phyloP scores from a whole-genome alignment of 2,888 invertebrate genomes.

The Caprella mutica region DNA sequence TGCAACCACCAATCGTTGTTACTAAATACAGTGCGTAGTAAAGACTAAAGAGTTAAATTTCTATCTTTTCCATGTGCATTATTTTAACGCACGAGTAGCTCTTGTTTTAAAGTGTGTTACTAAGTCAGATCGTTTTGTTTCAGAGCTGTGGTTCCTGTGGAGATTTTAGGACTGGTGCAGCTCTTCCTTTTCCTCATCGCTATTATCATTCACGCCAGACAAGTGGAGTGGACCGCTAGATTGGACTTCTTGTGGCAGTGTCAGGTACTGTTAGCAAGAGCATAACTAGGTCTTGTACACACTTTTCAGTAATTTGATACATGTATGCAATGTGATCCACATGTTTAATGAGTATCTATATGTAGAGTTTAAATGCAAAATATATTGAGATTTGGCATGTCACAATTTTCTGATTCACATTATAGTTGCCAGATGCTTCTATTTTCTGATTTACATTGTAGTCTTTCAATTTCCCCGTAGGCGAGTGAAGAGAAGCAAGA shows the following conservation, averaged over 20 bases:
- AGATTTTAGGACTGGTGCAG: slow-evolving; percentile 56
- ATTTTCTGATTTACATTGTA: slow-evolving; percentile 58
- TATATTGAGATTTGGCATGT: too few relatives aligned
- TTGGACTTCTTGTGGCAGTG: slow-evolving; percentile 47
- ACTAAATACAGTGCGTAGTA: too few relatives aligned
- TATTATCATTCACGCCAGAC: slow-evolving; percentile 66
- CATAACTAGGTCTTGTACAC: background rate
- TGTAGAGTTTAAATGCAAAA: too few relatives aligned
- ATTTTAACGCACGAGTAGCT: background rate
- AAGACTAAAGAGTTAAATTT: too few relatives aligned
- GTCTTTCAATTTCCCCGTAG: slow-evolving; percentile 48
- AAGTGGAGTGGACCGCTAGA: slow-evolving; percentile 73
- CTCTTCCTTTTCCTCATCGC: slow-evolving; percentile 70
- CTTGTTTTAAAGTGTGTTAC: background rate
- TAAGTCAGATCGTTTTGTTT: slow-evolving; percentile 30
- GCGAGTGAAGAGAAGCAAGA: slow-evolving; percentile 82
- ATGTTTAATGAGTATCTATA: too few relatives aligned
- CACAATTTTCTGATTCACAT: too few relatives aligned
- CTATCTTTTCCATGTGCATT: slow-evolving; percentile 11
- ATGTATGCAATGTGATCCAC: too few relatives aligned
- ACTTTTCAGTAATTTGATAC: background rate
- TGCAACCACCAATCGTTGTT: too few relatives aligned
- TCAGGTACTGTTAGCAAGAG: slow-evolving; percentile 38
- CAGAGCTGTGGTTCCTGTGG: slow-evolving; percentile 61
- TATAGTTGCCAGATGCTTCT: background rate